Evolutionary conservation across 1,140 invertebrate species (phyloP), one percentile per base, ranked within the genome.

Genomic region (Hypothenemus hampei): DNA sequence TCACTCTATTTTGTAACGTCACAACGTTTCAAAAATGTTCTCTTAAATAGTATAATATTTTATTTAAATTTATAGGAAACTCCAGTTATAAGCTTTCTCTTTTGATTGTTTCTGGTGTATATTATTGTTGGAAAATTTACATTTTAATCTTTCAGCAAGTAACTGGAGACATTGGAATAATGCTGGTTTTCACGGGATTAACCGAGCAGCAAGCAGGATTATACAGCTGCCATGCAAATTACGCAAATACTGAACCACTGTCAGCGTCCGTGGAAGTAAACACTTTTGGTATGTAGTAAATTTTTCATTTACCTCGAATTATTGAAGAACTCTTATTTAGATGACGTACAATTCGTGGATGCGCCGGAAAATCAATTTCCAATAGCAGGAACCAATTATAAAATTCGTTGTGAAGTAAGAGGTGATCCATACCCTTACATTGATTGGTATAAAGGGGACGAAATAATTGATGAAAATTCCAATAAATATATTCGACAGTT

Each of bases 341-440:
- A 89, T 62, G 82, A 85, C 18, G 90, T 94, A 19, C 88, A 83
- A 37, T 94, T 85, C 81, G 81, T 80, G 16, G 84, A 93, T 69
- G 90, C 90, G 0, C 89, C 90, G n/a, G 74, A 75, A 60, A 83
- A 87, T 67, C 92, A 95, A 71, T 86, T 80, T 67, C 85, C 91
- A 0, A 84, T 85, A n/a, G 77, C 87, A 19, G 83, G 83, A 3
- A 75, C 79, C 46, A 81, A 89, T 57, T 90, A 83, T 64, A 81
- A 81, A 70, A 81, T 95, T 6, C 82, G 81, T 66, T 97, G 93
- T 65, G 79, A 86, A 70, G 91, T 94, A 0, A 82, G 80, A 40
- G 89, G 91, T 1, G 85, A 86, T 69, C 93, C 93, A 11, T 75
- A 86, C 20, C 89, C 93, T 0, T 78, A 77, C 10, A 82, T 95